Percentiles rank a stretch among this genome's conserved stretches.
Evolutionary conservation across 1,140 invertebrate species (phyloP).

Genomic region (Campoletis sonorensis): DNA sequence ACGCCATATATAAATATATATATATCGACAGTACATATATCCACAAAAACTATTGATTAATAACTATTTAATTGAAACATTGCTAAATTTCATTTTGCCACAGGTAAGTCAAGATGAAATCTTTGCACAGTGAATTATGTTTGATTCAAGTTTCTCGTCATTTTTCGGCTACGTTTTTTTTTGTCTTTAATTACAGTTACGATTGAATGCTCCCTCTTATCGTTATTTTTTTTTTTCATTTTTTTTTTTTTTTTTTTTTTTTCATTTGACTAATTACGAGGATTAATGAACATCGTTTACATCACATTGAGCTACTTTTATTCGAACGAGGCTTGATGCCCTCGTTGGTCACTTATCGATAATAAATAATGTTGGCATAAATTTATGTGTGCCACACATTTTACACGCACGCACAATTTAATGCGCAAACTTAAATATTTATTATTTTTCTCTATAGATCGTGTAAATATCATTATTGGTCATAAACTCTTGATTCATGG

Average conservation of each 20-base stretch:
- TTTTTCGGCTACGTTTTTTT: too few relatives aligned
- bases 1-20: neutral
- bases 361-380: neutral
- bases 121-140: too few relatives aligned
- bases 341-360: neutral
- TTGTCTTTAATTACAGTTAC: too few relatives aligned
- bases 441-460: conserved; percentile 18
- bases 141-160: neutral
- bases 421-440: conserved; percentile 10
- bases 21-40: too few relatives aligned
- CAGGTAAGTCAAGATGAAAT: too few relatives aligned
- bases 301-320: conserved; percentile 36
- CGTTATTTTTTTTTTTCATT: too few relatives aligned
- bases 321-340: neutral
- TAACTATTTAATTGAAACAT: too few relatives aligned
- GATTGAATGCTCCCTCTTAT: too few relatives aligned
- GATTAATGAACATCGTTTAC: conserved; percentile 34
- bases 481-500: conserved; percentile 36
- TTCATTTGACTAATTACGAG: too few relatives aligned
- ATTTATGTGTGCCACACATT: neutral
- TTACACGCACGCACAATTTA: neutral
- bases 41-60: too few relatives aligned
- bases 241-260: too few relatives aligned
- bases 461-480: conserved; percentile 35
- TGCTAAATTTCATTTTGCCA: too few relatives aligned